A percentile compares a stretch with the other conserved stretches of the same genome.
These are phyloP conservation scores for Manis javanica DNA, from an alignment of 2,797 vertebrate genomes.

Conservation along the genomic window DNA sequence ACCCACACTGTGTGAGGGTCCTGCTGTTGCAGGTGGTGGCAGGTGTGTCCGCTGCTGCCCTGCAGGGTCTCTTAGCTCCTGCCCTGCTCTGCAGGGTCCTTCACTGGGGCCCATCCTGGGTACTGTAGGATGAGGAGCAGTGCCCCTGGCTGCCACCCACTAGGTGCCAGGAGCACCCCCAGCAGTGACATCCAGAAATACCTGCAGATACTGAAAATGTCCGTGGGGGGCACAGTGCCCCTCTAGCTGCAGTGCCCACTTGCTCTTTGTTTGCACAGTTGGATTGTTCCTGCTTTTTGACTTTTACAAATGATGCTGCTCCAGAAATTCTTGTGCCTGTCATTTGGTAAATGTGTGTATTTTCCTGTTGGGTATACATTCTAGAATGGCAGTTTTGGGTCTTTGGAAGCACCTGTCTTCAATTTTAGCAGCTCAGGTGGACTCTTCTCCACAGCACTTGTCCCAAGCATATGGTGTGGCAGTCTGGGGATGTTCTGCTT, in stretches of 20 bases:
- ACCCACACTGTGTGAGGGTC: background rate
- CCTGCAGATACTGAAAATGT: background rate
- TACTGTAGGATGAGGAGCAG: background rate
- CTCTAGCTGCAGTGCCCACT: too few species aligned
- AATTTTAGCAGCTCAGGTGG: background rate
- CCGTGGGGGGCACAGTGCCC: background rate
- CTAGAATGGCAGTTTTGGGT: background rate
- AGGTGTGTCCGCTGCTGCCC: rapidly evolving
- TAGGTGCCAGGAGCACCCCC: background rate
- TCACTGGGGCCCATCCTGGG: background rate
- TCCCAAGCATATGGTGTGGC: background rate
- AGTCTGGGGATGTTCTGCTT: background rate
- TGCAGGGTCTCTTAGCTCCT: too few species aligned
- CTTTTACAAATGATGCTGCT: background rate
- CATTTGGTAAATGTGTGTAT: background rate
- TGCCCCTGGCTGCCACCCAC: background rate
- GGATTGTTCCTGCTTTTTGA: background rate
- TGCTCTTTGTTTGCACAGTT: background rate
- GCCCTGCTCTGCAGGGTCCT: too few species aligned
- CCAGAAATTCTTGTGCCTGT: background rate
- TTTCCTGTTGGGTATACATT: background rate
- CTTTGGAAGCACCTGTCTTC: background rate
- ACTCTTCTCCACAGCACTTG: background rate
- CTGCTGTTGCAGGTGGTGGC: background rate
- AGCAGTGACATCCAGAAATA: background rate